Percentiles rank a stretch among this genome's conserved stretches.
These are phyloP conservation scores for Muscina levida DNA, from an alignment of 2,888 invertebrate genomes.

Conservation along the genomic window DNA sequence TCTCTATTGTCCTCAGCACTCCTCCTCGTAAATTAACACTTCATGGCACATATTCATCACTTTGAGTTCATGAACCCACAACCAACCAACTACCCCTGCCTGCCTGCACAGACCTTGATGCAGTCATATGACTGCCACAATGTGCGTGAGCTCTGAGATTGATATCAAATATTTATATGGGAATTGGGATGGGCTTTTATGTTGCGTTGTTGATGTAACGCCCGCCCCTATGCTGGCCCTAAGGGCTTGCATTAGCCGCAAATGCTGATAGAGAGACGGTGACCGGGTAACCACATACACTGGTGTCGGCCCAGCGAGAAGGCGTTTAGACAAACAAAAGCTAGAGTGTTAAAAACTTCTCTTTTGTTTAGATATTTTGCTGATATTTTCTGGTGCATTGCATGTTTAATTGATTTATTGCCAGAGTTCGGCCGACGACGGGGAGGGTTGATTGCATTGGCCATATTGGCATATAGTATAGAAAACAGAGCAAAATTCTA, in stretches of 20 bases:
- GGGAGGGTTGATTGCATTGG: too few relatives aligned
- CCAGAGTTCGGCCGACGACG: too few relatives aligned
- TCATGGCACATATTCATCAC: conserved; percentile 42
- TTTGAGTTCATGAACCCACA: neutral
- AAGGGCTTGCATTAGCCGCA: too few relatives aligned
- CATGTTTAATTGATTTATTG: conserved; percentile 40
- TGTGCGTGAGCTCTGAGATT: neutral
- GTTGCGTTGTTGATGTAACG: neutral
- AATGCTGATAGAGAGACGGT: too few relatives aligned
- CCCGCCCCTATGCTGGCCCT: too few relatives aligned
- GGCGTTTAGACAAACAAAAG: conserved; percentile 7
- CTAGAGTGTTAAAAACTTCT: conserved; percentile 11
- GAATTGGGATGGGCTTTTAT: conserved; percentile 7
- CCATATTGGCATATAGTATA: too few relatives aligned
- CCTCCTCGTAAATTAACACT: conserved; percentile 51
- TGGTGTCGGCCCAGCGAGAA: neutral
- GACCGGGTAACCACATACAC: neutral
- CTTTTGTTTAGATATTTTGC: neutral
- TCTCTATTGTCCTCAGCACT: neutral
- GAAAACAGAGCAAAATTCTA: too few relatives aligned
- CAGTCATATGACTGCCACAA: neutral
- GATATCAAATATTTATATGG: conserved; percentile 24
- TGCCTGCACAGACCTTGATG: too few relatives aligned
- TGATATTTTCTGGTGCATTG: conserved; percentile 12
- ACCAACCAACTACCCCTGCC: conserved; percentile 6